phyloP scores from a whole-genome alignment of 2,797 vertebrate genomes.

The Lepilemur ruficaudatus region DNA sequence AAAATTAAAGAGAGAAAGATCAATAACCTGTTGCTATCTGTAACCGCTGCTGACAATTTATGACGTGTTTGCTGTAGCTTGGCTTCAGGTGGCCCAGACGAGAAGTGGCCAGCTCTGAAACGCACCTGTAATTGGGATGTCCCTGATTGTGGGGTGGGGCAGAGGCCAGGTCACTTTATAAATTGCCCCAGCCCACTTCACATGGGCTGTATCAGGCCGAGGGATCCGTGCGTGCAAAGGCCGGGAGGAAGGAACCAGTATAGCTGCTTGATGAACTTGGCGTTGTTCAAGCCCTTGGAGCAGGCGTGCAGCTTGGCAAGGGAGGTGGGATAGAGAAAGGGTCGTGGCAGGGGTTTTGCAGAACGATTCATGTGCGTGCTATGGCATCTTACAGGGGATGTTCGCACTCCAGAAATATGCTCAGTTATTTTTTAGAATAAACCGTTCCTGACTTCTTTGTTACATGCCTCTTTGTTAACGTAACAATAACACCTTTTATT shows the following conservation, averaged over 20 bases:
- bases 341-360: background rate
- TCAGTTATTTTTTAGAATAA: background rate
- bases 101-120: background rate
- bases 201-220: background rate
- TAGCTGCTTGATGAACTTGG: background rate
- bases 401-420: background rate
- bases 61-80: background rate
- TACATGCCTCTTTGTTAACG: background rate
- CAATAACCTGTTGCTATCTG: background rate
- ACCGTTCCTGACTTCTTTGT: background rate
- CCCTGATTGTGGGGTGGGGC: background rate
- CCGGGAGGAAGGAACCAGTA: background rate
- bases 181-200: background rate
- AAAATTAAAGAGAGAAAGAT: background rate
- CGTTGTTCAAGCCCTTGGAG: accelerated
- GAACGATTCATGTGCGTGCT: background rate
- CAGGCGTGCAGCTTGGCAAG: too few relatives aligned
- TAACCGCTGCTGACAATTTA: slow-evolving; percentile 31
- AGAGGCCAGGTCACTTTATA: background rate
- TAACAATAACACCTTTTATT: background rate
- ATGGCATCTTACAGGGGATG: background rate
- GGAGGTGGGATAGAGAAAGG: background rate
- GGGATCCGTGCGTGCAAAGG: background rate
- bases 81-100: background rate
- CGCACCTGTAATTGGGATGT: background rate